phyloP scores from a whole-genome alignment of 2,797 vertebrate genomes.

The Gambelia wislizenii region DNA sequence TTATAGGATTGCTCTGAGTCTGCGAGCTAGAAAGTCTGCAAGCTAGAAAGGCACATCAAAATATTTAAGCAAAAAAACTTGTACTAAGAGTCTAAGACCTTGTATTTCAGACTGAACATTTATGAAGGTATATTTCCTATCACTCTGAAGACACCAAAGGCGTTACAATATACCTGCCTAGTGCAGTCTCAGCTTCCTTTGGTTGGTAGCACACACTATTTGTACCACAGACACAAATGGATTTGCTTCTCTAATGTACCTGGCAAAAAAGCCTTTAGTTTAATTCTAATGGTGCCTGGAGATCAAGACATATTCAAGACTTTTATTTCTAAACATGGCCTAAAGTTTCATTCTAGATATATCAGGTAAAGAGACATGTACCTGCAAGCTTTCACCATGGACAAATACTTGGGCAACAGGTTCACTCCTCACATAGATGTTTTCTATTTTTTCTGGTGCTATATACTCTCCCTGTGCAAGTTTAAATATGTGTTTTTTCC shows the following conservation, averaged over 20 bases:
- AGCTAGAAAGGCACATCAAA: background rate
- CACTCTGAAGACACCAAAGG: background rate
- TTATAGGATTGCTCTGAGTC: too few relatives aligned
- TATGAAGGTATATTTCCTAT: background rate
- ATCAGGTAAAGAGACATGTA: constrained; percentile 58
- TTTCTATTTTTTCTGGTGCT: constrained; percentile 97
- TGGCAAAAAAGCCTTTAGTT: background rate
- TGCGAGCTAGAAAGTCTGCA: background rate
- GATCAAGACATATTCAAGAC: background rate
- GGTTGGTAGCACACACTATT: background rate
- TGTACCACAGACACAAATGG: background rate
- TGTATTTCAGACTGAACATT: background rate
- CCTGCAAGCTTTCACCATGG: constrained; percentile 96
- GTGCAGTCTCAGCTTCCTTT: background rate
- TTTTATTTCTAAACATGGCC: background rate
- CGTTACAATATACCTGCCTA: background rate
- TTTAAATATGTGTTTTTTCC: constrained; percentile 99
- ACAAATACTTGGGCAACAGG: constrained; percentile 92
- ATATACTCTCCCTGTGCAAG: constrained; percentile 98
- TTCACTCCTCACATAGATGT: constrained; percentile 88
- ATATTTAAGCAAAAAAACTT: background rate
- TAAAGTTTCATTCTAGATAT: background rate
- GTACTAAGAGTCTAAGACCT: background rate
- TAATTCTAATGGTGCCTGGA: background rate
- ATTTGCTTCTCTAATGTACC: background rate